Evolutionary conservation across 2,113 vertebrate genomes (phyloP).

Genomic region (Leucosticte australis): DNA sequence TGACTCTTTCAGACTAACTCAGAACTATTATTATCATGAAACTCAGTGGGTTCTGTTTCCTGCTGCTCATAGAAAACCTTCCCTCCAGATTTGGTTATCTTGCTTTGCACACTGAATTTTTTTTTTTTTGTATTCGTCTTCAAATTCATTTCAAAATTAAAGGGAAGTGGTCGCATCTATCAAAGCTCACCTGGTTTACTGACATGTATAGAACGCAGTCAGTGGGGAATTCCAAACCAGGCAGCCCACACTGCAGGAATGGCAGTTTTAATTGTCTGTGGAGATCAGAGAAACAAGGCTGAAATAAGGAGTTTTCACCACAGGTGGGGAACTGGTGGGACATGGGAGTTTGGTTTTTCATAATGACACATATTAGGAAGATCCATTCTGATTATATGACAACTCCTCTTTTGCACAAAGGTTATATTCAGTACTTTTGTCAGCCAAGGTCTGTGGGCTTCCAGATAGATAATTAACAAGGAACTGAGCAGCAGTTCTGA

Average conservation of each 20-base stretch:
- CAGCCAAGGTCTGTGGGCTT: background rate
- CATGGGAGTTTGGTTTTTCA: background rate
- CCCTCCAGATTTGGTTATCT: background rate
- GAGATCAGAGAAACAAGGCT: background rate
- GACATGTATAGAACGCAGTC: background rate
- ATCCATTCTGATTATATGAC: background rate
- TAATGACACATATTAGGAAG: background rate
- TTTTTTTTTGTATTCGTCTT: background rate
- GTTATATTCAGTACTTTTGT: background rate
- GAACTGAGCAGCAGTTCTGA: background rate
- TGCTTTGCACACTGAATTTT: background rate
- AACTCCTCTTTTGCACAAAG: background rate
- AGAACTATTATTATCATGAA: constrained; percentile 9
- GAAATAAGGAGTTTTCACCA: background rate
- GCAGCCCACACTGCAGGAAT: background rate
- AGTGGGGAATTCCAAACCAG: background rate
- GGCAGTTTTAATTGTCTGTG: background rate
- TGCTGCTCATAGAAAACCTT: background rate
- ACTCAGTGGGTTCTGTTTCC: background rate
- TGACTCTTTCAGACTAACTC: background rate
- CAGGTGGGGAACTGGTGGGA: background rate
- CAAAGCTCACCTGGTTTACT: constrained; percentile 2
- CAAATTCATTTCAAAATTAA: background rate
- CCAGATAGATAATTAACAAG: background rate
- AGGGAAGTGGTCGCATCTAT: background rate